Evolutionary conservation across 1,140 invertebrate species (phyloP).

Genomic region (Ptiloglossa arizonensis): DNA sequence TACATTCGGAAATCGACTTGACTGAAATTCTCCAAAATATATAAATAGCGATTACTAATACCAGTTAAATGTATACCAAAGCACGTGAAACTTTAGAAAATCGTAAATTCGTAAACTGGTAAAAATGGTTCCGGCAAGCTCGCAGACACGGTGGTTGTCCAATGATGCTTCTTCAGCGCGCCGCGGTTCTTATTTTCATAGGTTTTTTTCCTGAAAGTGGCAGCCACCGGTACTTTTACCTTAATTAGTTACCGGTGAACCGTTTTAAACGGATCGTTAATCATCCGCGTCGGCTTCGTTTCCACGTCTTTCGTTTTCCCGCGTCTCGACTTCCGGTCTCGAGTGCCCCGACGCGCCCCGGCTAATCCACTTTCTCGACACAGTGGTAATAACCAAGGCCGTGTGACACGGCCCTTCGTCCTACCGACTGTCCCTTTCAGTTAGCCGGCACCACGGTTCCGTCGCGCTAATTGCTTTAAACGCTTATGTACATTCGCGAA

Average conservation of each 20-base stretch:
- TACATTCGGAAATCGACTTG: too few species aligned
- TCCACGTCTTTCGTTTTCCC: not conserved
- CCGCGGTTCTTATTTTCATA: too few species aligned
- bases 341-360: not conserved
- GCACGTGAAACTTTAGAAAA: too few species aligned
- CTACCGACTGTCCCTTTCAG: not conserved
- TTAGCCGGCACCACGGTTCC: not conserved
- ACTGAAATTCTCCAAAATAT: too few species aligned
- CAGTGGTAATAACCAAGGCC: slow-evolving; percentile 9
- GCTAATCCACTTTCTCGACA: slow-evolving; percentile 25
- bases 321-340: not conserved
- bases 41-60: too few species aligned
- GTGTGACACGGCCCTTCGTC: not conserved
- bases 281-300: slow-evolving; percentile 17
- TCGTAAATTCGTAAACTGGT: too few species aligned
- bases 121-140: too few species aligned
- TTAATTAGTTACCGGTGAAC: slow-evolving; percentile 38
- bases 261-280: slow-evolving; percentile 49
- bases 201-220: too few species aligned
- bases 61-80: too few species aligned
- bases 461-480: slow-evolving; percentile 47
- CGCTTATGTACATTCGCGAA: slow-evolving; percentile 18
- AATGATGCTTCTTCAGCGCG: too few species aligned
- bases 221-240: too few species aligned
- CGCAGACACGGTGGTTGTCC: too few species aligned